Evolutionary conservation across 2,888 invertebrate species (phyloP), one percentile per base, ranked within the genome.

Genomic region (Agrotis exclamationis): DNA sequence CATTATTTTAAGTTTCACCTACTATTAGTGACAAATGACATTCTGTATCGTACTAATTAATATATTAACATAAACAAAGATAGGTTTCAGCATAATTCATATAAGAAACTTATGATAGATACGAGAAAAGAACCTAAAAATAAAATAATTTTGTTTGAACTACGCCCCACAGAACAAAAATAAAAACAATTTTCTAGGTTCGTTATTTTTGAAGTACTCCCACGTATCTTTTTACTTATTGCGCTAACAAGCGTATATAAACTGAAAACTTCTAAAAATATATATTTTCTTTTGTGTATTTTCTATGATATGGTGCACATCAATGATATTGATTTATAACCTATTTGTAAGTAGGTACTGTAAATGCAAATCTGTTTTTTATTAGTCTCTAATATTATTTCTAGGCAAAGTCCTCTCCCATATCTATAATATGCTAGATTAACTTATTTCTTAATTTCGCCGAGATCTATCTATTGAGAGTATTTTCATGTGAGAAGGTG

Each of bases 171-270:
- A 28, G 7, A 22, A 53, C 14, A 45, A 59, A 54, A 51, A n/a
- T 7, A 24, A 70, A 54, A 57, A 20, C 18, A 20, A n/a, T 6
- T n/a, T 75, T 65, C 0, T 28, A 48, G 18, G 48, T 65, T 48
- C 28, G 16, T 65, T 48, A 54, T n/a, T 20, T 44, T 48, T 44
- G 14, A 14, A 53, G 22, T 24, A 47, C 24, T 44, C 11, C 22
- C 24, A 74, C 4, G 18, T 47, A 48, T 54, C 18, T 39, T 16
- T 20, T 47, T 24, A 20, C 20, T 53, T 18, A 74, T 44, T 22
- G 47, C 39, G 14, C 20, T 63, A 63, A 63, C 64, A 74, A 63
- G 53, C 24, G 20, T 47, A 24, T 39, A 74, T 14, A 39, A n/a
- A n/a, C 20, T 39, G 18, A 53, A 54, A 50, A 50, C 16, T 13